Evolutionary conservation across 1,140 invertebrate genomes (phyloP).

Genomic region (Spodoptera frugiperda): DNA sequence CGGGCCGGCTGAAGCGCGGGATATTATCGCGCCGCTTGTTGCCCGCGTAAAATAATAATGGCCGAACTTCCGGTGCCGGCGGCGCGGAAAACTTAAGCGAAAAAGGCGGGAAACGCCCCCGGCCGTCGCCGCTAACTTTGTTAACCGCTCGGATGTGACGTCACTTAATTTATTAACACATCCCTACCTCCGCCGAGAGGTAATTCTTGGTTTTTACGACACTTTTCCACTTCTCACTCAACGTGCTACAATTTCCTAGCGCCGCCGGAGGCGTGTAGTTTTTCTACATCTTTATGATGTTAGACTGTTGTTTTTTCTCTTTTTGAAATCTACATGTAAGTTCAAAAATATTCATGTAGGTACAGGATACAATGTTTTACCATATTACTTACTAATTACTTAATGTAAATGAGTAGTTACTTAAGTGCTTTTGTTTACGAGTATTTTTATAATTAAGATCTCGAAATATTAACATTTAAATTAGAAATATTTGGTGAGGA

Average conservation of each 20-base stretch:
- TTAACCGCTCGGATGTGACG: conserved; percentile 78
- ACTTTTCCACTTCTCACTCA: conserved; percentile 70
- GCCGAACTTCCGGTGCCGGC: conserved; percentile 83
- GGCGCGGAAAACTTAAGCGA: conserved; percentile 82
- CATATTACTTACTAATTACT: not conserved
- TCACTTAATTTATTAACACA: conserved; percentile 86
- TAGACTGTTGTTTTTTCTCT: not conserved
- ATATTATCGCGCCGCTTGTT: conserved; percentile 87
- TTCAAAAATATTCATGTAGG: not conserved
- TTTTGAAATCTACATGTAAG: not conserved
- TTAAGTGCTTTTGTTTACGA: no score
- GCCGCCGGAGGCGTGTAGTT: conserved; percentile 43
- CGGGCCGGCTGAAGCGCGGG: conserved; percentile 71
- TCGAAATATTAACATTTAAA: conserved; percentile 13
- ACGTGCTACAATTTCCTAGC: conserved; percentile 61
- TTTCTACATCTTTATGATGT: not conserved
- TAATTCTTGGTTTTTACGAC: conserved; percentile 71
- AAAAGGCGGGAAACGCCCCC: conserved; percentile 77
- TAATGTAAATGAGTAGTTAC: not conserved
- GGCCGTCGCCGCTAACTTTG: conserved; percentile 72
- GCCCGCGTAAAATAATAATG: conserved; percentile 87
- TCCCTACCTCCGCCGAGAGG: conserved; percentile 66
- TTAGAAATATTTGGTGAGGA: conserved; percentile 10
- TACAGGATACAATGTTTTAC: not conserved
- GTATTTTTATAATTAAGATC: conserved; percentile 1